Evolutionary conservation across 2,113 vertebrate genomes (phyloP), one percentile per base, ranked within the genome.

Genomic region (Etheostoma cragini): DNA sequence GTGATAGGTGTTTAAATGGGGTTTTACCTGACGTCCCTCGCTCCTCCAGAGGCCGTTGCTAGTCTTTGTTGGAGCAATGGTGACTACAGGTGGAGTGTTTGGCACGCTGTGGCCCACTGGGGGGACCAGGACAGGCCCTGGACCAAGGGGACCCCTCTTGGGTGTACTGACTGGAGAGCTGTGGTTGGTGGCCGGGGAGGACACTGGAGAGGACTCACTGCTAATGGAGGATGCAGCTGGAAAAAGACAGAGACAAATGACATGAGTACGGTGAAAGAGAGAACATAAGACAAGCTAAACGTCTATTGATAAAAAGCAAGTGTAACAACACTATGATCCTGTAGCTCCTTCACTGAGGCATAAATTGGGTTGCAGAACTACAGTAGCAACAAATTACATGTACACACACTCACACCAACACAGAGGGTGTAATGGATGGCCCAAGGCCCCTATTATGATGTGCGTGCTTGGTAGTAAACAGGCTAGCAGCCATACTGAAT

Each of bases 111-210:
- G 98, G 58, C 97, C 96, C 53, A 93, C 95, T 0, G 97, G 96
- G 21, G 98, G 97, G 66, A 98, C 97, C 1, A 99, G 96, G 90
- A 98, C 97, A 47, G 97, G 96, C 16, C 97, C 98, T 94, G 97
- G 98, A 87, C 97, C 98, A 90, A 99, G 98, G 72, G 98, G 97
- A 76, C 97, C 98, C 0, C 98, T 96, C 64, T 99, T 99, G 79
- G 98, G 98, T 0, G 98, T 99, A 91, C 97, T 98, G 92, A 98
- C 98, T 0, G 98, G 98, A 72, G 98, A 99, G 90, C 97, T 98
- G 96, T 99, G 98, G 92, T 99, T 99, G 91, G 98, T 99, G 92
- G 98, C 98, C 0, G 98, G 98, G 0, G 98, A 99, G 26, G 98
- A 99, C 87, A 99, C 98, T 0, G 97, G 98, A 47, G 98, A 99